These are phyloP conservation scores for Archegozetes longisetosus DNA, from an alignment of 1,140 invertebrate species.

Conservation along the genomic window DNA sequence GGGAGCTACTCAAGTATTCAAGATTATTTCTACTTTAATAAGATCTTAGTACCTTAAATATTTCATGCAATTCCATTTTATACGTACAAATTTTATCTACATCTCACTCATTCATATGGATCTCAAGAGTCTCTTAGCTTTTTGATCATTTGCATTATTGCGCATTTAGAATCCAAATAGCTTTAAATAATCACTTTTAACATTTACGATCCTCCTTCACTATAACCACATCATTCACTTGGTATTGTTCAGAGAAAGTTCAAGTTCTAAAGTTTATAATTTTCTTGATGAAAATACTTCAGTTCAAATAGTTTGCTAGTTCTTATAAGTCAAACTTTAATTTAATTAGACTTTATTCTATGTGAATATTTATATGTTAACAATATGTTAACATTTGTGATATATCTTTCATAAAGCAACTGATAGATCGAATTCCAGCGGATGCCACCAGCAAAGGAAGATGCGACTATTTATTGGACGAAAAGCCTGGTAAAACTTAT, in stretches of 20 bases:
- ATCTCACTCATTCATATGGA: too few relatives aligned
- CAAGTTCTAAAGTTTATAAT: too few relatives aligned
- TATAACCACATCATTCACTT: too few relatives aligned
- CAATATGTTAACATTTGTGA: too few relatives aligned
- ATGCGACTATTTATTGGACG: conserved; percentile 18
- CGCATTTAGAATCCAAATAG: not conserved
- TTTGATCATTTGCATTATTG: not conserved
- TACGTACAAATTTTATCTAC: not conserved
- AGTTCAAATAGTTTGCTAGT: too few relatives aligned
- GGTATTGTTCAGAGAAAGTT: too few relatives aligned
- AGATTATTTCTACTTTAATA: not conserved
- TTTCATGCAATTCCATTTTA: not conserved
- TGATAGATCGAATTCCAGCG: conserved; percentile 16
- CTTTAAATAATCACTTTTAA: conserved; percentile 5
- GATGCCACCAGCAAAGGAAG: conserved; percentile 20
- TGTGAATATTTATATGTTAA: not conserved
- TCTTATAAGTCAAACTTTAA: too few relatives aligned
- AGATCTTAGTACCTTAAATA: not conserved
- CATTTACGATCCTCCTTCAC: too few relatives aligned
- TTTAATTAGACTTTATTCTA: too few relatives aligned
- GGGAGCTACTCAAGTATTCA: conserved; percentile 19
- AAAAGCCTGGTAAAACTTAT: conserved; percentile 7
- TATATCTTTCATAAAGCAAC: too few relatives aligned
- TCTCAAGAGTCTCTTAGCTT: too few relatives aligned
- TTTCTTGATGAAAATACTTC: too few relatives aligned